A percentile compares a stretch with the other conserved stretches of the same genome.
phyloP scores from a whole-genome alignment of 1,140 invertebrate genomes.

The roundworm (Caenorhabditis elegans) region DNA sequence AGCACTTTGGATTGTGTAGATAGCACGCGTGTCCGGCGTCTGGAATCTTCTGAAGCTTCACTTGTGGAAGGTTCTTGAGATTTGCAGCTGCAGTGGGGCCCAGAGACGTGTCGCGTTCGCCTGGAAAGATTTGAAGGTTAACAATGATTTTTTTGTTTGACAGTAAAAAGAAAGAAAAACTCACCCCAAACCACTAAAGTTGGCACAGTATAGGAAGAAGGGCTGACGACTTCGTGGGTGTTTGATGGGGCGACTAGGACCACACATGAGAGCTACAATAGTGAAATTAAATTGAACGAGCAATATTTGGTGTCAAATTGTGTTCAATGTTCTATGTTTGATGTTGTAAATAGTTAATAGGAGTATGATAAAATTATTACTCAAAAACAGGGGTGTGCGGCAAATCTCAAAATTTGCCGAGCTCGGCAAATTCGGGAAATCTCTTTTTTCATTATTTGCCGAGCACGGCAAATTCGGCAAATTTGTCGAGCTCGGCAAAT shows the following conservation, averaged over 20 bases:
- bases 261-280: constrained; percentile 11
- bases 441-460: too few species aligned
- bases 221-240: constrained; percentile 31
- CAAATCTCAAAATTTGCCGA: too few species aligned
- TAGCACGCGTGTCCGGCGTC: constrained; percentile 37
- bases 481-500: too few species aligned
- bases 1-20: constrained; percentile 38
- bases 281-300: too few species aligned
- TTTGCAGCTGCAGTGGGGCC: constrained; percentile 43
- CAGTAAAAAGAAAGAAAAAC: neutral
- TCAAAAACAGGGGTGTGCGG: too few species aligned
- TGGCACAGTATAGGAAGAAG: constrained; percentile 11
- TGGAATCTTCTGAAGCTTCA: constrained; percentile 11
- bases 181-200: constrained; percentile 40
- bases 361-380: too few species aligned
- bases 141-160: neutral
- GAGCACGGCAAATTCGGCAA: too few species aligned
- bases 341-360: too few species aligned
- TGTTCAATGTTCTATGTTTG: too few species aligned
- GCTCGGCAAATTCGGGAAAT: too few species aligned
- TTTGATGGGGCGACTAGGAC: constrained; percentile 36
- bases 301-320: too few species aligned
- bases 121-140: neutral
- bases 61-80: constrained; percentile 2
- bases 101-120: constrained; percentile 40